phyloP scores from a whole-genome alignment of 2,888 invertebrate species.

The Sarcophaga variegata region DNA sequence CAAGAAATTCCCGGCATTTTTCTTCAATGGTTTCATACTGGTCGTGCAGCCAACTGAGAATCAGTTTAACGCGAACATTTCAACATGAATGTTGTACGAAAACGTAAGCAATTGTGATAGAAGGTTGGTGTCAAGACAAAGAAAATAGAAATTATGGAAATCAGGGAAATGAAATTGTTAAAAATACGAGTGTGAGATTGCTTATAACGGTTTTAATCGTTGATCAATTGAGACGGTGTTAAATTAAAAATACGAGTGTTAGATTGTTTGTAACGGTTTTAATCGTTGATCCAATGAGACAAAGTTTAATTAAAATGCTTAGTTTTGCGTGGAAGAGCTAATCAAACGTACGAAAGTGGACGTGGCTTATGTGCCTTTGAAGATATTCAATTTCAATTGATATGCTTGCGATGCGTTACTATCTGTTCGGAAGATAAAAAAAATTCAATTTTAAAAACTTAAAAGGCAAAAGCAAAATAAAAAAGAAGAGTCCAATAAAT shows the following conservation, averaged over 20 bases:
- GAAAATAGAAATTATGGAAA: constrained; percentile 17
- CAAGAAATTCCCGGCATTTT: constrained; percentile 66
- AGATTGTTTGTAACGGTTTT: constrained; percentile 25
- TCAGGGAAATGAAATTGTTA: neutral
- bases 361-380: too few species aligned
- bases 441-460: constrained; percentile 7
- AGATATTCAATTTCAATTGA: constrained; percentile 61
- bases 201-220: constrained; percentile 5
- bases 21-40: constrained; percentile 47
- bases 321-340: neutral
- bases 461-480: constrained; percentile 3
- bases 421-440: constrained; percentile 40
- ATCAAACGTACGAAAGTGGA: neutral
- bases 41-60: constrained; percentile 45
- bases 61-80: constrained; percentile 72
- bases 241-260: constrained; percentile 1
- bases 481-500: neutral
- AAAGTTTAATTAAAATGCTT: neutral
- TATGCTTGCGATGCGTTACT: constrained; percentile 56
- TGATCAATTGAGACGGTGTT: constrained; percentile 5
- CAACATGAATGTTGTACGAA: constrained; percentile 55
- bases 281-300: neutral
- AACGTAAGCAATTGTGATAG: neutral
- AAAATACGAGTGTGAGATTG: constrained; percentile 32
- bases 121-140: neutral